Evolutionary conservation across 2,797 vertebrate genomes (phyloP).

Genomic region (Manis javanica): DNA sequence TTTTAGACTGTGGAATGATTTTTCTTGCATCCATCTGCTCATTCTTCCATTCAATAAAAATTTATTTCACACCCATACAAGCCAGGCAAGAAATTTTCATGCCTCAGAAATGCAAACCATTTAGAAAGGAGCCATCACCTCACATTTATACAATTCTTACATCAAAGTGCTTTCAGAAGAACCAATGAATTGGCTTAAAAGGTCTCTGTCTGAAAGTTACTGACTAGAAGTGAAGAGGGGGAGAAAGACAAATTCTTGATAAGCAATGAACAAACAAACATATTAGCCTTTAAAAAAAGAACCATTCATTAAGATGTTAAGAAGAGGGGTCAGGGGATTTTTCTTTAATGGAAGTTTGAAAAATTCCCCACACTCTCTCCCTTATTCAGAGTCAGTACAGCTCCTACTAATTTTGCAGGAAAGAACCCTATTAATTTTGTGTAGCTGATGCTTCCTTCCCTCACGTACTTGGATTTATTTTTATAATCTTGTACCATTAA

Average conservation of each 20-base stretch:
- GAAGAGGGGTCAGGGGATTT: not conserved
- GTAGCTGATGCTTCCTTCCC: not conserved
- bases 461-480: not conserved
- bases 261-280: not conserved
- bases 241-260: not conserved
- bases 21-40: not conserved
- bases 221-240: not conserved
- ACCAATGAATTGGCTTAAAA: not conserved
- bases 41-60: conserved; percentile 21
- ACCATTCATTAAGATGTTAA: not conserved
- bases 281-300: not conserved
- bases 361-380: not conserved
- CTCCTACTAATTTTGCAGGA: not conserved
- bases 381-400: not conserved
- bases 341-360: not conserved
- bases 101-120: not conserved
- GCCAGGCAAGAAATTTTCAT: not conserved
- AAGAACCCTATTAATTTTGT: not conserved
- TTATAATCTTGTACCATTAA: not conserved
- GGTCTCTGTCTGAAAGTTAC: not conserved
- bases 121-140: not conserved
- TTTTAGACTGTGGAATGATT: no score
- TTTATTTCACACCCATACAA: conserved; percentile 8
- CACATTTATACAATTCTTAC: not conserved
- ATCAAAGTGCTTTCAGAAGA: conserved; percentile 9